Evolutionary conservation across 2,797 vertebrate species (phyloP), one percentile per base, ranked within the genome.

Genomic region (Enteromius radiatus): DNA sequence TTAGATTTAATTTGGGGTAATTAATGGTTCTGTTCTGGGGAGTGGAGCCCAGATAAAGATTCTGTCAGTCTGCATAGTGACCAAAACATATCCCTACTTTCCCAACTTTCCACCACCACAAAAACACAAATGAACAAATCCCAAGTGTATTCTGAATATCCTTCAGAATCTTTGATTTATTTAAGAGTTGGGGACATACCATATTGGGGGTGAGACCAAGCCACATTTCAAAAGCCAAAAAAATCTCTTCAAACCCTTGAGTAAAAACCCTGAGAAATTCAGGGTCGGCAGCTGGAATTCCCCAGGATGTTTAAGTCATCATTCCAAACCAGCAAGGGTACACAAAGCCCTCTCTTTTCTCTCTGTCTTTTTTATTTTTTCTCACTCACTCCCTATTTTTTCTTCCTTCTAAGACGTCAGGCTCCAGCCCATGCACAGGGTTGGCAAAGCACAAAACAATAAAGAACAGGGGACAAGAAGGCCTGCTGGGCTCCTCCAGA

Each of bases 281-380:
- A 8, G 41, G 45, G 61, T 38, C 28, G 77, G 74, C 67, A 52
- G 80, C 74, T 54, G 87, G 89, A 86, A 86, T 91, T 91, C 89
- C 90, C 86, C 76, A 4, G 56, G 49, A 86, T 88, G 89, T 88
- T 90, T 75, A 88, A 89, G 87, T 87, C 84, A 85, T 91, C 88
- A 88, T 52, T 26, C 54, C 17, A 59, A 84, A 86, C 85, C 67
- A n/a, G 61, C 67, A 80, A 10, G 63, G 63, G 76, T 59, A 41
- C 41, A 83, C 88, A 87, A 86, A 78, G 82, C 80, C 82, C 83
- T 59, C 49, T 87, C 85, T 80, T 59, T 64, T n/a, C n/a, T 69
- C 74, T 12, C 59, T 3, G 26, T 80, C 33, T 38, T 70, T 70
- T 15, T 82, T n/a, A 52, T 74, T 65, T 26, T 71, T 47, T 33